Conservation (phyloP, 2,113 vertebrate genomes). For the Danio rerio region GRCz12tu NC_133180.1:53213001-53213500, state of each 20-base stretch:
- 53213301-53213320: conserved; percentile 71
- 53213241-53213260: conserved; percentile 78
- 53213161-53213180: conserved; percentile 76
- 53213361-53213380: conserved; percentile 53
- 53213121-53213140: conserved; percentile 63
- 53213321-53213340: conserved; percentile 61
- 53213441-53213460: not conserved
- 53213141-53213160: conserved; percentile 67
- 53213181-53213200: conserved; percentile 74
- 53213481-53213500: not conserved
- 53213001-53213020: conserved; percentile 66
- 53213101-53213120: no score
- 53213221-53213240: conserved; percentile 78
- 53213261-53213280: conserved; percentile 64
- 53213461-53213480: conserved; percentile 6
- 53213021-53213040: conserved; percentile 51
- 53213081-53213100: no score
- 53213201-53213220: conserved; percentile 79
- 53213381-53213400: conserved; percentile 17
- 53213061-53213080: conserved; percentile 65
- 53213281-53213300: conserved; percentile 70
- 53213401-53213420: not conserved
- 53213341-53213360: conserved; percentile 56
- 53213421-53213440: conserved; percentile 15
- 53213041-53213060: conserved; percentile 50